These are phyloP conservation scores for Pasiphila rectangulata DNA, from an alignment of 2,888 invertebrate genomes.

Conservation along the genomic window DNA sequence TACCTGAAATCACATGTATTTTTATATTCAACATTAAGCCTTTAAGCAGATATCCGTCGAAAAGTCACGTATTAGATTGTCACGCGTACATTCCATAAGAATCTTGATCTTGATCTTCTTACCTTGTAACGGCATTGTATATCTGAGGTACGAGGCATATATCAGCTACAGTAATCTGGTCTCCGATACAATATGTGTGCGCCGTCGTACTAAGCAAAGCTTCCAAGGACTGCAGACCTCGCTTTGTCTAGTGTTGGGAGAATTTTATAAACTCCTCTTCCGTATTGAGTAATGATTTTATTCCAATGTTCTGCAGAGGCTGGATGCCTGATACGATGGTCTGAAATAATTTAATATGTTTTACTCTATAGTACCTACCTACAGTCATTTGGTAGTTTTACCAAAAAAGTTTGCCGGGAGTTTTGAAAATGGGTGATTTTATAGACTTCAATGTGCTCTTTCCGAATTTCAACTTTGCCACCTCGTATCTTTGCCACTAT, in stretches of 20 bases:
- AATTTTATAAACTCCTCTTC: conserved; percentile 71
- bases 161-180: conserved; percentile 84
- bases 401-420: too few species aligned
- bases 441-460: too few species aligned
- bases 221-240: conserved; percentile 82
- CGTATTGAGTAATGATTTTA: conserved; percentile 62
- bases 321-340: conserved; percentile 84
- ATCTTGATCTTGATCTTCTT: too few species aligned
- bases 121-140: conserved; percentile 81
- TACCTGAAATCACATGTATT: background rate
- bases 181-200: conserved; percentile 81
- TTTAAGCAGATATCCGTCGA: too few species aligned
- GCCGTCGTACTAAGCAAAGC: conserved; percentile 63
- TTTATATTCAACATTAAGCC: too few species aligned
- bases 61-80: too few species aligned
- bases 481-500: too few species aligned
- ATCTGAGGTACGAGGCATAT: conserved; percentile 84
- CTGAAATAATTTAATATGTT: conserved; percentile 56
- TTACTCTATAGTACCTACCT: too few species aligned
- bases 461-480: too few species aligned
- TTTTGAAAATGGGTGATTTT: too few species aligned
- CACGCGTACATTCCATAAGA: too few species aligned
- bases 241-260: conserved; percentile 72
- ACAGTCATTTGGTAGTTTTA: too few species aligned
- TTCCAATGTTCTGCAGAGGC: conserved; percentile 83